Evolutionary conservation across 2,797 vertebrate genomes (phyloP).

Genomic region (Phrynocephalus vlangalii): DNA sequence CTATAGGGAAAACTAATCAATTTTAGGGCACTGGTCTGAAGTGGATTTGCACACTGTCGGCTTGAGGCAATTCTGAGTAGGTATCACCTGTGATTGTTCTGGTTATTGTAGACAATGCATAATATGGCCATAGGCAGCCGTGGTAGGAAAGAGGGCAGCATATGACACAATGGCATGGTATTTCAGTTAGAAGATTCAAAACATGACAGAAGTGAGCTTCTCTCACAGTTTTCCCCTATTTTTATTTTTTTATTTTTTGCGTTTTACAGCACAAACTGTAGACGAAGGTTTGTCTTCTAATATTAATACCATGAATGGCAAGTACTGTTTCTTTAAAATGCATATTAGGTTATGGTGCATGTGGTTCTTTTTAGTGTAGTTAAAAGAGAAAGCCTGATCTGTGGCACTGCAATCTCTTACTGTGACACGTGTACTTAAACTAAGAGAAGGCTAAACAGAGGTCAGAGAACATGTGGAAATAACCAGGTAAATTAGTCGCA

Average conservation of each 20-base stretch:
- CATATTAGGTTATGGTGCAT: neutral
- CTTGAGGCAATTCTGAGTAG: neutral
- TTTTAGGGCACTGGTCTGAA: neutral
- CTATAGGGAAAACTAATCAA: neutral
- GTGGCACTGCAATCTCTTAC: neutral
- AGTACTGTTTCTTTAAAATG: neutral
- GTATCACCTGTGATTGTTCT: neutral
- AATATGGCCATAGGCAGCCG: neutral
- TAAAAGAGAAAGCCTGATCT: neutral
- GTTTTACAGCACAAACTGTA: neutral
- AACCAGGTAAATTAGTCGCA: neutral
- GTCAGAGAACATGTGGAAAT: neutral
- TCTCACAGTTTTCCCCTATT: neutral
- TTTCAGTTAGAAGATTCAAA: neutral
- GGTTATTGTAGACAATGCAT: neutral
- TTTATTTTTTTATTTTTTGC: too few species aligned
- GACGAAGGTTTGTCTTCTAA: neutral
- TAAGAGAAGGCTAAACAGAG: neutral
- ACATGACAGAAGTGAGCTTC: neutral
- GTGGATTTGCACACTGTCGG: neutral
- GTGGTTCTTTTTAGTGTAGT: neutral
- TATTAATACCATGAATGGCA: neutral
- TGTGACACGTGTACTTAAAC: neutral
- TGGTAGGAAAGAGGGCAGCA: neutral
- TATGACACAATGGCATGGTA: neutral